phyloP scores from a whole-genome alignment of 2,888 invertebrate species.

The Clistopyga incitator region DNA sequence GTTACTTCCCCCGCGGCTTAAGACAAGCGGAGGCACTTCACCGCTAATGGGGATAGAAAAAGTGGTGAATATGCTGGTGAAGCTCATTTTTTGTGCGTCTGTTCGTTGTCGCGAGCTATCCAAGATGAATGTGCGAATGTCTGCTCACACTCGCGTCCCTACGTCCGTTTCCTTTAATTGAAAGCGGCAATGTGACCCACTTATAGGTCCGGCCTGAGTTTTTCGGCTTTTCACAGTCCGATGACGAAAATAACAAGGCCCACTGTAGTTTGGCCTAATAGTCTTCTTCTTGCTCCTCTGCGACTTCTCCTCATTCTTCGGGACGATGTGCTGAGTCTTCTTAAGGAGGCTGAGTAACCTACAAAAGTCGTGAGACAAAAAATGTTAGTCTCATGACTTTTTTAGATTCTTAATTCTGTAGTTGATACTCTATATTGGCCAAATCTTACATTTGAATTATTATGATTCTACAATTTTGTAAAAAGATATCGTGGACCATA shows the following conservation, averaged over 20 bases:
- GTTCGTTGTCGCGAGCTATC: constrained; percentile 71
- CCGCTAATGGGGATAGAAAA: constrained; percentile 68
- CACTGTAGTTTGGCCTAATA: not conserved
- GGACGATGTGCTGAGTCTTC: constrained; percentile 1
- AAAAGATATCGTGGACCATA: no score
- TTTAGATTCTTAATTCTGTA: no score
- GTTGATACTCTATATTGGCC: no score
- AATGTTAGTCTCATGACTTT: no score
- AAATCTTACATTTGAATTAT: no score
- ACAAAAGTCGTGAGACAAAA: no score
- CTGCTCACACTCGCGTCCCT: constrained; percentile 34
- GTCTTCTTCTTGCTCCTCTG: constrained; percentile 1
- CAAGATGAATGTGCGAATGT: constrained; percentile 73
- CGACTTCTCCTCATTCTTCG: not conserved
- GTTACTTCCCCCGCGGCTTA: constrained; percentile 65
- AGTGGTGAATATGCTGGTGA: constrained; percentile 63
- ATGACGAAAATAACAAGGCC: not conserved
- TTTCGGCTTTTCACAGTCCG: constrained; percentile 15
- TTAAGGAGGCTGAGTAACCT: not conserved
- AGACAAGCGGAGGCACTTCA: constrained; percentile 63
- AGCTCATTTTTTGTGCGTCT: constrained; percentile 77
- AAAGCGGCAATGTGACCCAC: constrained; percentile 78
- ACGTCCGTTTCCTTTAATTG: constrained; percentile 73
- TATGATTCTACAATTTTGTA: no score
- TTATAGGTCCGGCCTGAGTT: constrained; percentile 70